These are phyloP conservation scores for Drosophila rufa DNA, from an alignment of 1,140 invertebrate species.

Conservation along the genomic window DNA sequence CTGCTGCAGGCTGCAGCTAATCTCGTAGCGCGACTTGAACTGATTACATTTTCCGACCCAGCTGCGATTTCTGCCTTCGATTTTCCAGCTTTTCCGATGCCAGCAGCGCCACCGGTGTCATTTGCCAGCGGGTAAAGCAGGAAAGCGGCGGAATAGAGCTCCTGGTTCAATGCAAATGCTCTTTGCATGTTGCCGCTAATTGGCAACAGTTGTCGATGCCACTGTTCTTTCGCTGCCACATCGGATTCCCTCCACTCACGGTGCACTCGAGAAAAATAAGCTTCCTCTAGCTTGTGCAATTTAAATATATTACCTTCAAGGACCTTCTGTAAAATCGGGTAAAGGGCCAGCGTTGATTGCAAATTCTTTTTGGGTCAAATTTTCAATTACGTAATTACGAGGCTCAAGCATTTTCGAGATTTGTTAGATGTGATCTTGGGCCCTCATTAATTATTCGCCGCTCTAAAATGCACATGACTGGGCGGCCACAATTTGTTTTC, in stretches of 20 bases:
- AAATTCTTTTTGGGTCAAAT: background rate
- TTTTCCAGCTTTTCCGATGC: constrained; percentile 21
- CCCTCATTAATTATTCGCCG: constrained; percentile 24
- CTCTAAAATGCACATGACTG: background rate
- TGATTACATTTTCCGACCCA: constrained; percentile 41
- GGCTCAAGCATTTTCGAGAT: background rate
- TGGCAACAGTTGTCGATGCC: constrained; percentile 78
- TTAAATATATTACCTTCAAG: background rate
- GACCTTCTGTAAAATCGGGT: background rate
- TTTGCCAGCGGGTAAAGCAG: constrained; percentile 18
- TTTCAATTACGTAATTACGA: background rate
- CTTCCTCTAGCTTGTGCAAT: too few species aligned
- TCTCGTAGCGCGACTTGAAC: constrained; percentile 36
- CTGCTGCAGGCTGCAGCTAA: constrained; percentile 23
- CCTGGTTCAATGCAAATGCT: constrained; percentile 71
- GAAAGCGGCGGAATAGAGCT: constrained; percentile 16
- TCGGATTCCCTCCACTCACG: constrained; percentile 1
- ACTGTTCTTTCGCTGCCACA: constrained; percentile 50
- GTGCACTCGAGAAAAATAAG: constrained; percentile 1
- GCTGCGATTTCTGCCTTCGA: constrained; percentile 16
- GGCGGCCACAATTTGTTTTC: constrained; percentile 26
- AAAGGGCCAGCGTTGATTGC: background rate
- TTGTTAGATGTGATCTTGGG: background rate
- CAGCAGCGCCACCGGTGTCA: constrained; percentile 26
- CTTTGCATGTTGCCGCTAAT: constrained; percentile 82